Evolutionary conservation across 2,113 vertebrate species (phyloP).

Genomic region (Herpailurus yagouaroundi): DNA sequence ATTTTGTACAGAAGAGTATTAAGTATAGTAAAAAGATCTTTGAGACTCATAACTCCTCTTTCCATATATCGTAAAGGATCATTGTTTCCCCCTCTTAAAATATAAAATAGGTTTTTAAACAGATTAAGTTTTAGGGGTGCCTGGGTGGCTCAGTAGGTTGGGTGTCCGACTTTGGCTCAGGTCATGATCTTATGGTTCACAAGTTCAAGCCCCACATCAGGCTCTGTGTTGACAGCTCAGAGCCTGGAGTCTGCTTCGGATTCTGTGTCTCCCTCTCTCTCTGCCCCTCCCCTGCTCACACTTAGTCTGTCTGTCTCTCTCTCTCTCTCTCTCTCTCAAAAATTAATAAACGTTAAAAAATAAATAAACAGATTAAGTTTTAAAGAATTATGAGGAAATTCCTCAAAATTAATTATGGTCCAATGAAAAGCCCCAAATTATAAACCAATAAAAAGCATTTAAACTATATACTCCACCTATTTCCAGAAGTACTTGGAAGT

Average conservation of each 20-base stretch:
- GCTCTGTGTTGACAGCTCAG: too few species aligned
- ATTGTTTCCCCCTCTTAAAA: neutral
- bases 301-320: too few species aligned
- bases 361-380: neutral
- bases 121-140: neutral
- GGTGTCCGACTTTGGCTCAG: too few species aligned
- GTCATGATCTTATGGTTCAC: too few species aligned
- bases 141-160: too few species aligned
- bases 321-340: too few species aligned
- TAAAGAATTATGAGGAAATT: neutral
- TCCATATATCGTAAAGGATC: neutral
- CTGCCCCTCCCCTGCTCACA: too few species aligned
- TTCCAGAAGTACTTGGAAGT: constrained; percentile 22
- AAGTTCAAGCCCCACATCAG: too few species aligned
- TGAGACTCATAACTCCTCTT: neutral
- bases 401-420: neutral
- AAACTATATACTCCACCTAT: neutral
- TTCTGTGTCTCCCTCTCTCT: too few species aligned
- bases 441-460: constrained; percentile 1
- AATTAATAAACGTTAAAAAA: too few species aligned
- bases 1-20: constrained; percentile 14
- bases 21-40: neutral
- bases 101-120: constrained; percentile 41
- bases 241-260: too few species aligned
- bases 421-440: neutral